These are phyloP conservation scores for Bolborhynchus lineola DNA, from an alignment of 2,113 vertebrate genomes.

Conservation along the genomic window DNA sequence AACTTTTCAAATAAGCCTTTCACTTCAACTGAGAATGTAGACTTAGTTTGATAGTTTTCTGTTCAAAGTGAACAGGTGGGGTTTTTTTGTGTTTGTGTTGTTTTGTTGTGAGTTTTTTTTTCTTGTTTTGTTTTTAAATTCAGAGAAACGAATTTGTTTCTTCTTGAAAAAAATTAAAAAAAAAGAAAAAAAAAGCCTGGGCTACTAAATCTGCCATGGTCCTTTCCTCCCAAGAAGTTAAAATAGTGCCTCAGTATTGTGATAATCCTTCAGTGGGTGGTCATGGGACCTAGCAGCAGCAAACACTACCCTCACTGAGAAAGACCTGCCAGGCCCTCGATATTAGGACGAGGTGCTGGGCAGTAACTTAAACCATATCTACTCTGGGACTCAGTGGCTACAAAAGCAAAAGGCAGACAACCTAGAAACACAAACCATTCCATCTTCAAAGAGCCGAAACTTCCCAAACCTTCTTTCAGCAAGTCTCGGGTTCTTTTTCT, in stretches of 20 bases:
- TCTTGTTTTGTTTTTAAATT: background rate
- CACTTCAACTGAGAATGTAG: background rate
- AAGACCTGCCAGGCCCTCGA: background rate
- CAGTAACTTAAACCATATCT: background rate
- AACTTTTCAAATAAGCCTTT: background rate
- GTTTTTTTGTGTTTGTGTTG: too few relatives aligned
- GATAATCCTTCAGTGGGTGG: background rate
- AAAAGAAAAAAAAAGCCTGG: background rate
- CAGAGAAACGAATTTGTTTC: background rate
- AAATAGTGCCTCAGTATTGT: background rate
- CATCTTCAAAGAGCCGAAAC: background rate
- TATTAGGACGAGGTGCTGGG: background rate
- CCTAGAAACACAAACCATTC: background rate
- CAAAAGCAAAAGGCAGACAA: background rate
- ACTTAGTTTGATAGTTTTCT: background rate
- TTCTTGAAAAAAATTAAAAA: background rate
- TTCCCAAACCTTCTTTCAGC: background rate
- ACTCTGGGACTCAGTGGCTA: background rate
- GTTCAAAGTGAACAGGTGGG: background rate
- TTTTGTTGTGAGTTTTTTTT: background rate
- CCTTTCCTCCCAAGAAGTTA: background rate
- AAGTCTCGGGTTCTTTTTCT: background rate
- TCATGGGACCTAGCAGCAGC: background rate
- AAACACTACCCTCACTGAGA: background rate
- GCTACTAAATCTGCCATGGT: accelerated